phyloP scores from a whole-genome alignment of 2,888 invertebrate species.

The Xestia c-nigrum region DNA sequence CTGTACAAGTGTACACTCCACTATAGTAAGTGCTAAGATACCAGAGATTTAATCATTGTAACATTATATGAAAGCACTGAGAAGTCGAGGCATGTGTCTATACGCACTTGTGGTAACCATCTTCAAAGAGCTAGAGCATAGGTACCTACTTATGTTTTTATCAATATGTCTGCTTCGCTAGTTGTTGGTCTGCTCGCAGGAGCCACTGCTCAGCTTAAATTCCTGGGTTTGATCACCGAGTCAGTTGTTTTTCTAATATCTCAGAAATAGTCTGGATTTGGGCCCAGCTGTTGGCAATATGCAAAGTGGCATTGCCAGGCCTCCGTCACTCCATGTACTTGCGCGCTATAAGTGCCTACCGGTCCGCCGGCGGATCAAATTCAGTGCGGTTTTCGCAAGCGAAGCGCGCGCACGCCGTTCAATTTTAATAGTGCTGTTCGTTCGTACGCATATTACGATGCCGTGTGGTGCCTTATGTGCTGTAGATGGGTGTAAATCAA shows the following conservation, averaged over 20 bases:
- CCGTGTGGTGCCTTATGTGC: too few species aligned
- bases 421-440: too few species aligned
- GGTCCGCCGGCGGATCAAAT: too few species aligned
- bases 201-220: neutral
- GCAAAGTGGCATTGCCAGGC: neutral
- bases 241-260: neutral
- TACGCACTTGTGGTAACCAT: neutral
- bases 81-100: neutral
- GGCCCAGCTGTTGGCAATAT: neutral
- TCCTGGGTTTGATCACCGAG: neutral
- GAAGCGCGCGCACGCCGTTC: too few species aligned
- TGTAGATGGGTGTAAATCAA: too few species aligned
- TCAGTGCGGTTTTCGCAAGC: too few species aligned
- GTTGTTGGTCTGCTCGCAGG: neutral
- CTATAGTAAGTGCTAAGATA: neutral
- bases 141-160: neutral
- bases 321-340: too few species aligned
- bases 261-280: neutral
- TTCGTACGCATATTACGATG: too few species aligned
- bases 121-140: neutral
- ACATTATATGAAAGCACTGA: neutral
- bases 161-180: neutral
- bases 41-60: conserved; percentile 20
- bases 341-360: too few species aligned
- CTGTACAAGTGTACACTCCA: conserved; percentile 11